Base-by-base conservation (phyloP, 1,140 invertebrate species). In the Zaprionus ghesquierei region DNA sequence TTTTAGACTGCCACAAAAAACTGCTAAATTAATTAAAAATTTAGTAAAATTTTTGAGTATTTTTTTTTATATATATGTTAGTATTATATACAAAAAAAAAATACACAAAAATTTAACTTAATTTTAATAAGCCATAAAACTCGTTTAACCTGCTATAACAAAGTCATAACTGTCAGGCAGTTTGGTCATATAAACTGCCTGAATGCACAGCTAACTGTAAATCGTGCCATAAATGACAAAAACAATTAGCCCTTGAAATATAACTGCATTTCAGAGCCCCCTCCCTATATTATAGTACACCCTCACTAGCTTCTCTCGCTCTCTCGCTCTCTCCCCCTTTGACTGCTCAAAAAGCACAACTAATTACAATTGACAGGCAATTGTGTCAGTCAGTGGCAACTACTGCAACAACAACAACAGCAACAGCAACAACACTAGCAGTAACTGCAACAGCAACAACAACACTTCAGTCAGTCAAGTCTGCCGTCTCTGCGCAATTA, bases 321-420 rank as follows among this genome's bases (percentile, higher is more conserved):
- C 35, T 15, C n/a, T 41, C 0, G n/a, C 5, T 5, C n/a, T 15
- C 35, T 41, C 0, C n/a, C 6, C 35, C 5, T 6, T n/a, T 15
- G 8, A 0, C n/a, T 23, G 81, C 35, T 75, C 86, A 86, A 81
- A 86, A 74, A 81, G 81, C 85, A 90, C 73, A 90, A 89, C 85
- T 90, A 90, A 89, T 90, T 89, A 81, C 85, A 90, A 89, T 90
- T 87, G 86, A 90, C 85, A 89, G 86, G 87, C 79, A 89, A 86
- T 82, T 86, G 81, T 87, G 84, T 70, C 78, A 82, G 71, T 27
- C 50, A 13, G 25, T 38, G 63, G 54, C 41, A 65, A 25, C 55
- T 49, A 46, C 22, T 59, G 20, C 29, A 35, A 38, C 41, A 50
- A 29, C 49, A 60, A 9, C 25, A 54, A 50, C 6, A 38, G 6